Evolutionary conservation across 2,888 invertebrate species (phyloP).

Genomic region (Pseudolycoriella hygida): DNA sequence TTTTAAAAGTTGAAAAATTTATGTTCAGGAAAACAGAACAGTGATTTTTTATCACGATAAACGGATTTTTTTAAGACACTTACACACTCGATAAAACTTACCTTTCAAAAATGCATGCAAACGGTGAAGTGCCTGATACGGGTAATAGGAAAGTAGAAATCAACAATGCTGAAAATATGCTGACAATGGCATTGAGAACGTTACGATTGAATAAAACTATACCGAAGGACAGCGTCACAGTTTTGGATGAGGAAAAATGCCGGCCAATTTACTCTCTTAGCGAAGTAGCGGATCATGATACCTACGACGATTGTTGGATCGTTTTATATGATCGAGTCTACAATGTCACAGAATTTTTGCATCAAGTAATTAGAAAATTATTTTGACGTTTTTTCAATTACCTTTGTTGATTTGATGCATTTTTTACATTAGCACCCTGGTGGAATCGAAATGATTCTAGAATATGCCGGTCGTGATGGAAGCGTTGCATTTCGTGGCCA

Average conservation of each 20-base stretch:
- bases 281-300: conserved; percentile 53
- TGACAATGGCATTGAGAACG: conserved; percentile 9
- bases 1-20: no score
- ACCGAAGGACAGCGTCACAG: neutral
- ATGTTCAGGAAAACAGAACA: no score
- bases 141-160: neutral
- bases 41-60: no score
- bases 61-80: no score
- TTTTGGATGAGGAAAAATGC: conserved; percentile 13
- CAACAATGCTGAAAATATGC: neutral
- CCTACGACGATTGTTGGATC: conserved; percentile 52
- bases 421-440: conserved; percentile 51
- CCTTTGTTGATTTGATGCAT: neutral
- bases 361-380: conserved; percentile 32
- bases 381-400: neutral
- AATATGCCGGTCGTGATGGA: conserved; percentile 72
- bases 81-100: no score
- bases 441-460: conserved; percentile 61
- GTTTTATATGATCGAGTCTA: conserved; percentile 62
- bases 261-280: conserved; percentile 32
- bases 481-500: conserved; percentile 70
- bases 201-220: conserved; percentile 8
- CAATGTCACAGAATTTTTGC: conserved; percentile 50
- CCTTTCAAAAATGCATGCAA: no score
- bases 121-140: no score